Evolutionary conservation across 2,797 vertebrate species (phyloP).

Genomic region (Cuniculus paca): DNA sequence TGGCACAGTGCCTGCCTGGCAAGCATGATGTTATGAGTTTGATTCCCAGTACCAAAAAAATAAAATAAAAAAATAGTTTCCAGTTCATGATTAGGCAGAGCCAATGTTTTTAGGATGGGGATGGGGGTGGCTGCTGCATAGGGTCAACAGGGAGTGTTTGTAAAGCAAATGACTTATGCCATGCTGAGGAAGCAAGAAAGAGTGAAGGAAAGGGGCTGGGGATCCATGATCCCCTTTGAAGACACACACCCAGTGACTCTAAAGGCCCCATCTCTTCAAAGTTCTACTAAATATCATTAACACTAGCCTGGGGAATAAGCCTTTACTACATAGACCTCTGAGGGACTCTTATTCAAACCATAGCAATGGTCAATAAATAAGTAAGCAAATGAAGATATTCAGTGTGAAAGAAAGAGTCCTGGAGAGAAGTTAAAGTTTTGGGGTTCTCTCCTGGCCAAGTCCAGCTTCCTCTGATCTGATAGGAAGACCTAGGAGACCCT

Average conservation of each 20-base stretch:
- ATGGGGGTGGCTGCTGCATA: background rate
- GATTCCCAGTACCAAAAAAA: too few relatives aligned
- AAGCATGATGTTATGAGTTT: too few relatives aligned
- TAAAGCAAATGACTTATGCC: too few relatives aligned
- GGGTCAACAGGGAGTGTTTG: too few relatives aligned
- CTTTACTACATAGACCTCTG: background rate
- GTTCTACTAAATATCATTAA: too few relatives aligned
- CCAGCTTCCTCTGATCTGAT: background rate
- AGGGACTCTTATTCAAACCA: background rate
- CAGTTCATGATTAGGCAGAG: background rate
- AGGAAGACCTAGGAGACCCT: background rate
- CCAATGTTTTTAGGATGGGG: background rate
- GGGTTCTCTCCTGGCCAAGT: background rate
- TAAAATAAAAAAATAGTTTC: too few relatives aligned
- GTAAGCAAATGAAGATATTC: background rate
- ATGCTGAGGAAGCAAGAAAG: background rate
- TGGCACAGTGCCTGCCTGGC: too few relatives aligned
- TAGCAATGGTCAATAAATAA: background rate
- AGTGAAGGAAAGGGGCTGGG: background rate
- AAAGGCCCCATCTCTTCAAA: background rate
- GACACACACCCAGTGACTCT: background rate
- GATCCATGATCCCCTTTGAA: background rate
- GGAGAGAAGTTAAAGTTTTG: background rate
- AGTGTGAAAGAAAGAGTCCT: too few relatives aligned
- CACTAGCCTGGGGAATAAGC: background rate